Base-by-base conservation (phyloP, 2,113 vertebrate genomes). In the Silurus glanis region DNA sequence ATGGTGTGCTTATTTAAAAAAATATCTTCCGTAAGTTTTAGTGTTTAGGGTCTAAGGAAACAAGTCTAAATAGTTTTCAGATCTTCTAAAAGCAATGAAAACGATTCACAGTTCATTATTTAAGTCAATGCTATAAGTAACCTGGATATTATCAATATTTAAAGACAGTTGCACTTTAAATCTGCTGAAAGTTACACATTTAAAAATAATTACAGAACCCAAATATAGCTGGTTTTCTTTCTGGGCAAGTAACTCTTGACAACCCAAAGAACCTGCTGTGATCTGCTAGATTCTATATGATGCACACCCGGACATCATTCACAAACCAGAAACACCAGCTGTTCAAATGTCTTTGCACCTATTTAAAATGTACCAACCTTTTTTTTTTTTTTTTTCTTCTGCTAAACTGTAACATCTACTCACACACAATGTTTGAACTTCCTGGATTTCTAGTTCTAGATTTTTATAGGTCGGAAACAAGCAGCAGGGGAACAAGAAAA, bases 151-250 rank as follows among this genome's bases (percentile, higher is more conserved):
- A 76, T 87, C 62, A 88, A 89, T 85, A 76, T 80, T 88, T 88
- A 37, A 88, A 56, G 75, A 76, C 71, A 78, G 62, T 64, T 45
- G 74, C 64, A 49, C 81, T 79, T 66, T 85, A 86, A 62, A 59
- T 59, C 37, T 51, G 58, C 5, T 13, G 28, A 72, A 87, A 85
- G 64, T 85, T 83, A 67, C 81, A 71, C 51, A 81, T 87, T 84
- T 28, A 89, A 87, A 37, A 76, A 58, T 55, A 49, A 81, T 64
- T 51, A 37, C 53, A 21, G 82, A 81, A 74, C 85, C 83, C 88
- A 87, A 49, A 86, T 87, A 55, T 19, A 49, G 21, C 81, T 58
- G 88, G n/a, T 28, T 61, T 91, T 91, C 84, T 62, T 62, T 85
- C 28, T 61, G 66, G 83, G 0, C 49, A 86, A 84, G 19, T 61